Evolutionary conservation across 2,113 vertebrate genomes (phyloP).

Genomic region (Menura novaehollandiae): DNA sequence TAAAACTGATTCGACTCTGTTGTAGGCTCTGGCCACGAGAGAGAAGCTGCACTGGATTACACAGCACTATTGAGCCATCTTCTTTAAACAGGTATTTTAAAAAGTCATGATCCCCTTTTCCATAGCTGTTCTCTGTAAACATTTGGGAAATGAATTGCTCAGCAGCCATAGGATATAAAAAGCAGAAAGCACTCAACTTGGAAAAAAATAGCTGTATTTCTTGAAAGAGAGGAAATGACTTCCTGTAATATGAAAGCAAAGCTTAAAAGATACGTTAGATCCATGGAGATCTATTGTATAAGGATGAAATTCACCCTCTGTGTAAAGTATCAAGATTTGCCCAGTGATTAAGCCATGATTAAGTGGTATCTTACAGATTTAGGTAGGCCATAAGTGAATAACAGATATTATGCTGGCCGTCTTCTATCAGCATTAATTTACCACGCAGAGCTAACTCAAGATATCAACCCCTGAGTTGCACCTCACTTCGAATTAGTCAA

Average conservation of each 20-base stretch:
- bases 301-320: neutral
- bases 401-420: neutral
- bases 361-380: neutral
- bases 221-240: neutral
- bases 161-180: neutral
- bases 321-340: neutral
- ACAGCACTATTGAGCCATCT: slow-evolving; percentile 5
- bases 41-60: slow-evolving; percentile 38
- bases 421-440: neutral
- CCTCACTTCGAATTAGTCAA: neutral
- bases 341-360: neutral
- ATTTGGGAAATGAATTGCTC: slow-evolving; percentile 48
- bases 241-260: neutral
- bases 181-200: neutral
- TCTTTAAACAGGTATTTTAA: slow-evolving; percentile 53
- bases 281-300: neutral
- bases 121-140: slow-evolving; percentile 42
- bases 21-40: neutral
- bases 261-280: neutral
- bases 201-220: neutral
- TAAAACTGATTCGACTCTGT: neutral
- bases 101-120: slow-evolving; percentile 49
- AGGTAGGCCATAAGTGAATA: neutral
- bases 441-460: neutral
- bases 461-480: neutral